Percentiles rank a stretch among this genome's conserved stretches.
Conservation (phyloP, 2,888 invertebrate genomes). For the Kuschelorhynchus macadamiae region DNA sequence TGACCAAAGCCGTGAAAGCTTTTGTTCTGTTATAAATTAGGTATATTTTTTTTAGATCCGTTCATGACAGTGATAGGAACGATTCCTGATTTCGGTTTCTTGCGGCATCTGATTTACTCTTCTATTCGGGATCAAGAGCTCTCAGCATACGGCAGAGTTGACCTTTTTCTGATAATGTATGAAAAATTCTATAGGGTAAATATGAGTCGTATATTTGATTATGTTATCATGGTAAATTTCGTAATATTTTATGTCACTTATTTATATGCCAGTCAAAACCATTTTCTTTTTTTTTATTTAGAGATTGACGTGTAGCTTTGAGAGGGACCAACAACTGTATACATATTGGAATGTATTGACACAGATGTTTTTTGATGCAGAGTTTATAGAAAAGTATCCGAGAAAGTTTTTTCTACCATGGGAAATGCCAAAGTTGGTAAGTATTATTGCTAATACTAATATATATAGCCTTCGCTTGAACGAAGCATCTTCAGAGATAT, state of each 20-base stretch:
- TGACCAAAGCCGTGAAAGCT: no score
- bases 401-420: conserved; percentile 79
- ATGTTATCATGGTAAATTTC: no score
- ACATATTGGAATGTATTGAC: conserved; percentile 65
- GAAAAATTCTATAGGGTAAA: conserved; percentile 76
- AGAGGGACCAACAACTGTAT: no score
- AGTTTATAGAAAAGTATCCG: conserved; percentile 75
- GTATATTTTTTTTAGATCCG: conserved; percentile 66
- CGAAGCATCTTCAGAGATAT: no score
- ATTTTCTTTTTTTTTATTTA: no score
- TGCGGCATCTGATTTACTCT: conserved; percentile 75
- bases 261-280: no score
- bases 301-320: no score
- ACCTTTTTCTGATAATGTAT: conserved; percentile 75
- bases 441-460: no score
- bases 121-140: conserved; percentile 74
- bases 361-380: conserved; percentile 77
- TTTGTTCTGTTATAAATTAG: no score
- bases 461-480: no score
- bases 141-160: conserved; percentile 73
- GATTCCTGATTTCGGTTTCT: conserved; percentile 72
- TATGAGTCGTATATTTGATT: no score
- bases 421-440: conserved; percentile 56
- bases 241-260: no score
- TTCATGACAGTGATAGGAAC: conserved; percentile 75